These are phyloP conservation scores for Saccostrea echinata DNA, from an alignment of 1,140 invertebrate genomes.

Conservation along the genomic window DNA sequence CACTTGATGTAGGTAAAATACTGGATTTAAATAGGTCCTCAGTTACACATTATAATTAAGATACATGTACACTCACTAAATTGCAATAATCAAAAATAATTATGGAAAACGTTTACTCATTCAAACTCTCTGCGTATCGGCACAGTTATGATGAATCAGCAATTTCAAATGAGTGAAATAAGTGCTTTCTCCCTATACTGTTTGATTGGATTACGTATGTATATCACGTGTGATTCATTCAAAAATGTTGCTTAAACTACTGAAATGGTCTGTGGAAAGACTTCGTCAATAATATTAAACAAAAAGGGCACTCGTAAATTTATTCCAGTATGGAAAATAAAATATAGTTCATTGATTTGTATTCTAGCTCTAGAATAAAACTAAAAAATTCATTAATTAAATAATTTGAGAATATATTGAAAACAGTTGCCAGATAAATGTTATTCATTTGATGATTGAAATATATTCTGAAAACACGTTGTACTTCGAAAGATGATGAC, in stretches of 20 bases:
- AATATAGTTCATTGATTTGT: no score
- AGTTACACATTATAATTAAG: neutral
- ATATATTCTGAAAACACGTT: no score
- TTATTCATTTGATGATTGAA: no score
- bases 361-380: no score
- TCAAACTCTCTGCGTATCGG: neutral
- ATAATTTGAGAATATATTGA: no score
- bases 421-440: no score
- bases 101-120: neutral
- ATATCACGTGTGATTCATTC: conserved; percentile 1
- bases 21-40: neutral
- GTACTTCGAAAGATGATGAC: no score
- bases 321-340: no score
- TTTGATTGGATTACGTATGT: neutral
- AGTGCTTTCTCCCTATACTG: neutral
- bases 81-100: conserved; percentile 21
- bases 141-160: conserved; percentile 12
- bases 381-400: no score
- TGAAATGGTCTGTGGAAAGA: neutral
- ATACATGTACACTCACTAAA: neutral
- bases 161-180: neutral
- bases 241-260: neutral
- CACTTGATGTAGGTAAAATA: no score
- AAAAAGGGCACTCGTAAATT: no score
- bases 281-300: no score